Conservation (phyloP, 2,888 invertebrate genomes). For the Kryphioiulus occultus region DNA sequence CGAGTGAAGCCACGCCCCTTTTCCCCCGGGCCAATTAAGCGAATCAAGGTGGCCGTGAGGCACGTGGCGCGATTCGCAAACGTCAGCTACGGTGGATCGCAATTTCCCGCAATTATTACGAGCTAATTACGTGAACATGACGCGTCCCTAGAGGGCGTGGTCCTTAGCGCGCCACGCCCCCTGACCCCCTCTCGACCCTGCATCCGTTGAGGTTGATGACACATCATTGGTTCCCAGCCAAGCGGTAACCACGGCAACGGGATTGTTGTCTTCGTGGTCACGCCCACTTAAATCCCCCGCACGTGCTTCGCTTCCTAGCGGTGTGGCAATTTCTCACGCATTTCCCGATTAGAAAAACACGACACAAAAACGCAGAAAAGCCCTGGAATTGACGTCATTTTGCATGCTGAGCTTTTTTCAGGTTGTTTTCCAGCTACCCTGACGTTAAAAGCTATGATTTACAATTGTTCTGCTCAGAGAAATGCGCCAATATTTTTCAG, state of each 20-base stretch:
- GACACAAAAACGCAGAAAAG: neutral
- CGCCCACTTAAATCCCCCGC: neutral
- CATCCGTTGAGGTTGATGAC: neutral
- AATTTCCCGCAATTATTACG: neutral
- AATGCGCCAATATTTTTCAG: no score
- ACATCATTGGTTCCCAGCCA: neutral
- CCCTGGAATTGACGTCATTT: no score
- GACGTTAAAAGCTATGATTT: no score
- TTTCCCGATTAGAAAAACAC: neutral
- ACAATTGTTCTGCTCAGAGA: no score
- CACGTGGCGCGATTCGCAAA: neutral
- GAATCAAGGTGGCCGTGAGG: neutral
- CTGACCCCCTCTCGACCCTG: neutral
- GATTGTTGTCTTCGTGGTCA: slow-evolving; percentile 5
- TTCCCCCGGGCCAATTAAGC: neutral
- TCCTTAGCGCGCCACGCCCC: neutral
- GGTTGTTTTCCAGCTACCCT: no score
- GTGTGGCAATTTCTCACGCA: neutral
- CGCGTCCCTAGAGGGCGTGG: neutral
- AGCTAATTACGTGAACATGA: neutral
- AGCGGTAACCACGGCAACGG: neutral
- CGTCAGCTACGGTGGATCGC: neutral
- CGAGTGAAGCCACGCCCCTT: neutral
- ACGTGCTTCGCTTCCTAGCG: neutral
- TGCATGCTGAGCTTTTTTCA: no score